A percentile compares a stretch with the other conserved stretches of the same genome.
Conservation (phyloP, 2,888 invertebrate genomes). For the Eudasyphora cyanicolor region DNA sequence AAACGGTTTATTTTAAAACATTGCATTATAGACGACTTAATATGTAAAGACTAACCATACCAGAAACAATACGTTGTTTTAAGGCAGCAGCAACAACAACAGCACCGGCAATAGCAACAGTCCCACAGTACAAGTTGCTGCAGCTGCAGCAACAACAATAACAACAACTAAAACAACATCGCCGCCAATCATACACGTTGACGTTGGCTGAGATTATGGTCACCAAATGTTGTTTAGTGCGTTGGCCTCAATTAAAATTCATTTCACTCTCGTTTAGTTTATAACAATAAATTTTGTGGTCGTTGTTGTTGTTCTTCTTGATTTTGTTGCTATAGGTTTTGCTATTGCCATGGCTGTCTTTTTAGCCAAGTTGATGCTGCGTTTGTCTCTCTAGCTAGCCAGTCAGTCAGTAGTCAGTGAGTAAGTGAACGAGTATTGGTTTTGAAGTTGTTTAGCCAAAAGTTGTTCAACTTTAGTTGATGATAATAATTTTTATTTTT, state of each 20-base stretch:
- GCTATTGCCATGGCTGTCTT: background rate
- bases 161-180: constrained; percentile 29
- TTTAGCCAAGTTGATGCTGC: background rate
- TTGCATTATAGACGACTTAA: constrained; percentile 27
- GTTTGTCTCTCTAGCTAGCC: background rate
- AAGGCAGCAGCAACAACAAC: background rate
- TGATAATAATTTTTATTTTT: constrained; percentile 28
- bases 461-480: constrained; percentile 37
- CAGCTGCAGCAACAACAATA: background rate
- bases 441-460: background rate
- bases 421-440: too few relatives aligned
- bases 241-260: constrained; percentile 69
- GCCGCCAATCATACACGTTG: too few relatives aligned
- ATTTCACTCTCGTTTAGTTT: constrained; percentile 69
- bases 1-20: constrained; percentile 17
- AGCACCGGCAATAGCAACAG: background rate
- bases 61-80: background rate
- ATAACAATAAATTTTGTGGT: constrained; percentile 14
- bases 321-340: constrained; percentile 21
- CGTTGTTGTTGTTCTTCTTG: constrained; percentile 13
- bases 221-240: constrained; percentile 61
- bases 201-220: constrained; percentile 53
- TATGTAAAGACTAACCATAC: background rate
- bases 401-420: background rate
- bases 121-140: background rate